Percentiles rank a stretch among this genome's conserved stretches.
Conservation (phyloP, 2,888 invertebrate genomes). For the Onchidella celtica region DNA sequence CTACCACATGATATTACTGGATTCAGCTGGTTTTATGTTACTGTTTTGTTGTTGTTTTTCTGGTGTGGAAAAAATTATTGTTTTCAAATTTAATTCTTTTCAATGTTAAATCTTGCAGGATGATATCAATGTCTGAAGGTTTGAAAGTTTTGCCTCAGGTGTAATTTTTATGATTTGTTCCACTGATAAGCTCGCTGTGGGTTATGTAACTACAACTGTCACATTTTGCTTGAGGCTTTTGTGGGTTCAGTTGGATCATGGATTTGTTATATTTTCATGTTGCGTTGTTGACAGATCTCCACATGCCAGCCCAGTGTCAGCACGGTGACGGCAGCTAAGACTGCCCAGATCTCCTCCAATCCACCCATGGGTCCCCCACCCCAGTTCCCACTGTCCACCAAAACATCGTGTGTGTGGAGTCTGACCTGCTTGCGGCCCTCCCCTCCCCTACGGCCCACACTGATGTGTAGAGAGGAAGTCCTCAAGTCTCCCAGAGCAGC, state of each 20-base stretch:
- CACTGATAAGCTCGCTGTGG: too few relatives aligned
- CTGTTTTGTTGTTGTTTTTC: not conserved
- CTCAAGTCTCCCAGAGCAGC: conserved; percentile 73
- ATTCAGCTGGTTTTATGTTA: not conserved
- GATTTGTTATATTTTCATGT: too few relatives aligned
- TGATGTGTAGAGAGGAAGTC: conserved; percentile 78
- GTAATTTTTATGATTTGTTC: too few relatives aligned
- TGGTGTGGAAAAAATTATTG: too few relatives aligned
- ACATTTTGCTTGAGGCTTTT: too few relatives aligned
- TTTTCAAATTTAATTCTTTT: too few relatives aligned
- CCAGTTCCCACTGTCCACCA: conserved; percentile 92
- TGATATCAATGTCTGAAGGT: too few relatives aligned
- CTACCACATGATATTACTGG: not conserved
- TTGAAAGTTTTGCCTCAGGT: too few relatives aligned
- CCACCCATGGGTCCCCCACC: conserved; percentile 84
- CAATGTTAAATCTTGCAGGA: too few relatives aligned
- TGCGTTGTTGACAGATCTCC: conserved; percentile 63
- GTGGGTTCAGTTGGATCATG: too few relatives aligned
- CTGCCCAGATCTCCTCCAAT: conserved; percentile 66
- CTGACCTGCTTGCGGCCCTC: conserved; percentile 93
- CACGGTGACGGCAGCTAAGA: conserved; percentile 72
- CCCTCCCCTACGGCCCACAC: conserved; percentile 90
- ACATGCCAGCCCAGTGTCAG: conserved; percentile 75
- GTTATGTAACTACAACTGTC: too few relatives aligned
- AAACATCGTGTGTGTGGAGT: conserved; percentile 81